Evolutionary conservation across 2,113 vertebrate species (phyloP).

Genomic region (Antennarius striatus): DNA sequence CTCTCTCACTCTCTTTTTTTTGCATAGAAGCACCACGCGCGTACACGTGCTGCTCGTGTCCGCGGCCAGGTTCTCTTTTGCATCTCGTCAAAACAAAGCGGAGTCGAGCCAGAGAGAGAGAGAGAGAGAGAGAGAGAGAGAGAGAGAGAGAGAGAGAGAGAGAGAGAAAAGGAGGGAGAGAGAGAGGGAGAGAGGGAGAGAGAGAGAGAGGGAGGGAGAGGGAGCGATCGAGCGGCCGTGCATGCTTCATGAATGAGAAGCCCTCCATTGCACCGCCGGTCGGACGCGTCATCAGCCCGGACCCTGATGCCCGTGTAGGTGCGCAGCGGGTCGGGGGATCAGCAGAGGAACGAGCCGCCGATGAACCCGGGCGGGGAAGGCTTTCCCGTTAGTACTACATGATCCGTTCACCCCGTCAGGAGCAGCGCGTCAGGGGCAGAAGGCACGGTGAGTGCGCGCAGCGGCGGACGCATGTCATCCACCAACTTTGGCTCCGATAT

Average conservation of each 20-base stretch:
- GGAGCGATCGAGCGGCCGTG: constrained; percentile 13
- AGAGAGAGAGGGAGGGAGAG: no score
- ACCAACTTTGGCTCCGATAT: constrained; percentile 64
- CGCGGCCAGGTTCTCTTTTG: constrained; percentile 55
- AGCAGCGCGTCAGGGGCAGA: constrained; percentile 48
- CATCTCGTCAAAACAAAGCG: constrained; percentile 79
- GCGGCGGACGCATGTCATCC: constrained; percentile 55
- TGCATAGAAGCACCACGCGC: constrained; percentile 42
- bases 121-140: constrained; percentile 4
- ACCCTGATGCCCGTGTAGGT: constrained; percentile 40
- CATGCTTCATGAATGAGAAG: constrained; percentile 71
- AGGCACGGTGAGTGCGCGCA: constrained; percentile 51
- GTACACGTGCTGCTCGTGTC: constrained; percentile 36
- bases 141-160: constrained; percentile 16
- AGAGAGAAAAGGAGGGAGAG: not conserved
- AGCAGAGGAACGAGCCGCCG: constrained; percentile 23
- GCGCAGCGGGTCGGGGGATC: constrained; percentile 32
- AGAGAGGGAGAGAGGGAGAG: constrained; percentile 11
- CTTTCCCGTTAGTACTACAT: constrained; percentile 24
- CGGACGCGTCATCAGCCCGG: constrained; percentile 43
- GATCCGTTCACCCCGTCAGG: constrained; percentile 47
- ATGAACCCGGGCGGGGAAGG: constrained; percentile 41
- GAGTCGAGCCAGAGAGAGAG: constrained; percentile 58
- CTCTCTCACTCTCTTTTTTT: constrained; percentile 2
- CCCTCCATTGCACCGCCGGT: constrained; percentile 39